Evolutionary conservation across 2,888 invertebrate species (phyloP).

Genomic region (Nymphalis c-album): DNA sequence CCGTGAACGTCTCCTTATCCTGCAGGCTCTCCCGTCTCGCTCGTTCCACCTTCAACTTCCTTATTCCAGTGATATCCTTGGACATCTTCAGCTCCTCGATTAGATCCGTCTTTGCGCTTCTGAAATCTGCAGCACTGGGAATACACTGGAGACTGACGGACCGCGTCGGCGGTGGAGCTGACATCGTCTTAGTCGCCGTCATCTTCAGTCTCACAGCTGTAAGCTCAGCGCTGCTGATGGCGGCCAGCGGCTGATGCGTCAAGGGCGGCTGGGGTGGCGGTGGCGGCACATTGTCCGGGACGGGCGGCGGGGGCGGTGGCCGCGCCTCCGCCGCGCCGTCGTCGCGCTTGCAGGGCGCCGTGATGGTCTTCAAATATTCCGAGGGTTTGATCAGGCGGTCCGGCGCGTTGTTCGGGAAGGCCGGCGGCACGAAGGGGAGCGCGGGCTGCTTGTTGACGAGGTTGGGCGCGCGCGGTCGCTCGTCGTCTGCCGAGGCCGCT

Average conservation of each 20-base stretch:
- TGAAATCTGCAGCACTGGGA: constrained; percentile 85
- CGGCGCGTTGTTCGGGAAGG: constrained; percentile 90
- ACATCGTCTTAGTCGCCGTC: constrained; percentile 89
- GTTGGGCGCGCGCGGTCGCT: constrained; percentile 81
- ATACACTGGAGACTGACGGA: constrained; percentile 89
- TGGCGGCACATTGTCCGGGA: constrained; percentile 59
- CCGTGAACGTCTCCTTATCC: constrained; percentile 91
- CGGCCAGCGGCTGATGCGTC: constrained; percentile 87
- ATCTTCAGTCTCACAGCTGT: constrained; percentile 90
- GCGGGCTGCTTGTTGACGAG: constrained; percentile 92
- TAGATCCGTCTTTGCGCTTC: constrained; percentile 90
- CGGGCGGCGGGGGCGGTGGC: constrained; percentile 81
- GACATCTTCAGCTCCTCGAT: constrained; percentile 96
- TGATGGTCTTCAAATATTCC: constrained; percentile 94
- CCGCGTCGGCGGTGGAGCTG: constrained; percentile 85
- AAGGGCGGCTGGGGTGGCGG: constrained; percentile 63
- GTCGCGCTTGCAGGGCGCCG: constrained; percentile 80
- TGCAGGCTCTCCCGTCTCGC: constrained; percentile 91
- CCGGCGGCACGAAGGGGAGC: constrained; percentile 94
- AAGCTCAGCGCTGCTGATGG: constrained; percentile 93
- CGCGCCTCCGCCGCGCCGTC: constrained; percentile 83
- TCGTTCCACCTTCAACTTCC: constrained; percentile 94
- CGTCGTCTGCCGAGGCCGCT: constrained; percentile 76
- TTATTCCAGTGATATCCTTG: constrained; percentile 95
- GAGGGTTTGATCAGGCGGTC: constrained; percentile 95